phyloP scores from a whole-genome alignment of 2,797 vertebrate genomes.

The Cyclopterus lumpus region DNA sequence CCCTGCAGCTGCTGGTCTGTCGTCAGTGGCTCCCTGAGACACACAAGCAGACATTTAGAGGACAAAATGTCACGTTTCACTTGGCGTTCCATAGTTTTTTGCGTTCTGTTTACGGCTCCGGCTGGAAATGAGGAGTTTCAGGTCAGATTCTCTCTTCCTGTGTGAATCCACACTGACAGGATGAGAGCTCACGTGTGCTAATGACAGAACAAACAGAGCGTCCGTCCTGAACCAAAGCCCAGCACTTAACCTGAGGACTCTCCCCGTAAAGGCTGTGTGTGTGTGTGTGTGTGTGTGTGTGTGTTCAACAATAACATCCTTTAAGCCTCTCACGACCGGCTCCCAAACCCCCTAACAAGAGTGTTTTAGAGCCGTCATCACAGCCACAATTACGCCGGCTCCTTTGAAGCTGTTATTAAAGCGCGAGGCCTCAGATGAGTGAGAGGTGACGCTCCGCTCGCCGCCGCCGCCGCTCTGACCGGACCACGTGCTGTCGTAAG shows the following conservation, averaged over 20 bases:
- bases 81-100: background rate
- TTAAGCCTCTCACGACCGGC: constrained; percentile 49
- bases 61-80: background rate
- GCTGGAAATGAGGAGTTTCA: constrained; percentile 23
- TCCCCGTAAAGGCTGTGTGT: constrained; percentile 27
- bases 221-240: constrained; percentile 34
- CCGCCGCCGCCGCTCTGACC: background rate
- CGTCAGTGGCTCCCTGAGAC: constrained; percentile 79
- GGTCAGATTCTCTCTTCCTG: constrained; percentile 51
- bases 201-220: constrained; percentile 61
- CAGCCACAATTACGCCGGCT: constrained; percentile 51
- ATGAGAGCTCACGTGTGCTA: constrained; percentile 50
- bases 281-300: constrained; percentile 26
- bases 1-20: constrained; percentile 46
- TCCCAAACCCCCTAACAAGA: constrained; percentile 41
- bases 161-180: constrained; percentile 25
- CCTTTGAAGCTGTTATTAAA: constrained; percentile 62
- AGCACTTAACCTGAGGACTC: constrained; percentile 44
- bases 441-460: background rate
- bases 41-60: constrained; percentile 20
- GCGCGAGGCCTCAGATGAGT: constrained; percentile 11
- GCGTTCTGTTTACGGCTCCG: background rate
- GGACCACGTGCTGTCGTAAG: background rate
- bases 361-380: constrained; percentile 70
- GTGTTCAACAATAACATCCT: constrained; percentile 60